Percentiles rank a stretch among this genome's conserved stretches.
Conservation (phyloP, 2,113 vertebrate species). For the Phyllostomus hastatus region DNA sequence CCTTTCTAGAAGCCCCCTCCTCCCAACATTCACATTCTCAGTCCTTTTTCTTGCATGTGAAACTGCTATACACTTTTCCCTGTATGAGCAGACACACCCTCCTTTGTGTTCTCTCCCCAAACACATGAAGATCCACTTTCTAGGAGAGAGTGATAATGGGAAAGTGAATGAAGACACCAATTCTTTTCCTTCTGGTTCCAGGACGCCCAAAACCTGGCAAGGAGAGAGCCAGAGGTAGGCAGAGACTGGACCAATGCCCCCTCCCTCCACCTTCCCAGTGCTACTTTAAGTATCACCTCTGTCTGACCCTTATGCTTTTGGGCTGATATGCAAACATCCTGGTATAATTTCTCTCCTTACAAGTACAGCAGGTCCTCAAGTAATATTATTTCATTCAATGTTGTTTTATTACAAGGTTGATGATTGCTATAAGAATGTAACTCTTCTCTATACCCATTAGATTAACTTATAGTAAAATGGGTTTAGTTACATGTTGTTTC, state of each 20-base stretch:
- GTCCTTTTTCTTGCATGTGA: background rate
- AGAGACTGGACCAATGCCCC: background rate
- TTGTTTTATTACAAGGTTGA: background rate
- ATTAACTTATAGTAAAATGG: background rate
- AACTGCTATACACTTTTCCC: background rate
- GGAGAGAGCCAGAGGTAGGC: background rate
- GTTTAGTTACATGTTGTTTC: background rate
- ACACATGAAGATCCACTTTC: background rate
- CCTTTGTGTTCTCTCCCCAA: too few relatives aligned
- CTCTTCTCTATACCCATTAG: background rate
- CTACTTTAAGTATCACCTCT: background rate
- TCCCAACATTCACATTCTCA: background rate
- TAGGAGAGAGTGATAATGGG: background rate
- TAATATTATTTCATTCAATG: background rate
- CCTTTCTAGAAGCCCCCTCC: background rate
- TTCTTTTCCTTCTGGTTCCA: background rate
- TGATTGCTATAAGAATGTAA: background rate
- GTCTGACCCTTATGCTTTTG: background rate
- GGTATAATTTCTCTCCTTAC: background rate
- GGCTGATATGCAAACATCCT: background rate
- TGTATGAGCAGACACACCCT: background rate
- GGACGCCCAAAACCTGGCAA: background rate
- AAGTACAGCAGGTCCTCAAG: background rate
- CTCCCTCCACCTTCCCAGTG: background rate
- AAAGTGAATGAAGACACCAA: background rate